Percentiles rank a stretch among this genome's conserved stretches.
phyloP scores from a whole-genome alignment of 35 echinoderm and acorn worm species.

The Lytechinus pictus region DNA sequence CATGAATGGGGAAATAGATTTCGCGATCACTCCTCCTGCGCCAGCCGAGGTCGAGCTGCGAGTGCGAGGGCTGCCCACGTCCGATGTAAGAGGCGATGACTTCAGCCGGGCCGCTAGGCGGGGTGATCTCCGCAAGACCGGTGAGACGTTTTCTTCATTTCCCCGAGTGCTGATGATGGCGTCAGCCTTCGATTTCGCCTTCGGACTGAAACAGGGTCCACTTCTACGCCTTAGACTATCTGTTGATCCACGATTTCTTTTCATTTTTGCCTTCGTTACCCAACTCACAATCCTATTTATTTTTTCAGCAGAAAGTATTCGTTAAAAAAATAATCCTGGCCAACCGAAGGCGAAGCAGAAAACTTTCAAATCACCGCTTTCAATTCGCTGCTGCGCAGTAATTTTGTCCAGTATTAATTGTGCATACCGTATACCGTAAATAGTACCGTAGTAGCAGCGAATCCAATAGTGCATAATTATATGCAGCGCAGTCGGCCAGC shows the following conservation, averaged over 20 bases:
- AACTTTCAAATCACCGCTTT: neutral
- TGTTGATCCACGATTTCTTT: neutral
- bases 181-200: too few species aligned
- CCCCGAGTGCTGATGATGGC: neutral
- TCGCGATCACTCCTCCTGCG: too few species aligned
- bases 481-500: too few species aligned
- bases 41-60: too few species aligned
- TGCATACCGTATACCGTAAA: neutral
- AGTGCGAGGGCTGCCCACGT: too few species aligned
- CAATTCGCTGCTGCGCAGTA: neutral
- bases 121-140: neutral
- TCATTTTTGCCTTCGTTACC: neutral
- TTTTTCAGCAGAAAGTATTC: neutral
- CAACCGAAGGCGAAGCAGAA: neutral
- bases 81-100: neutral
- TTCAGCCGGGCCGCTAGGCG: neutral
- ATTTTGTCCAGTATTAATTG: neutral
- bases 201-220: neutral
- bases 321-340: neutral
- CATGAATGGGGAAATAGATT: too few species aligned
- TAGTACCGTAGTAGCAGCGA: neutral
- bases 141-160: neutral
- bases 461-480: too few species aligned
- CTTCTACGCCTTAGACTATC: neutral
- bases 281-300: neutral